phyloP scores from a whole-genome alignment of 2,797 vertebrate species.

The Chaetophractus vellerosus region DNA sequence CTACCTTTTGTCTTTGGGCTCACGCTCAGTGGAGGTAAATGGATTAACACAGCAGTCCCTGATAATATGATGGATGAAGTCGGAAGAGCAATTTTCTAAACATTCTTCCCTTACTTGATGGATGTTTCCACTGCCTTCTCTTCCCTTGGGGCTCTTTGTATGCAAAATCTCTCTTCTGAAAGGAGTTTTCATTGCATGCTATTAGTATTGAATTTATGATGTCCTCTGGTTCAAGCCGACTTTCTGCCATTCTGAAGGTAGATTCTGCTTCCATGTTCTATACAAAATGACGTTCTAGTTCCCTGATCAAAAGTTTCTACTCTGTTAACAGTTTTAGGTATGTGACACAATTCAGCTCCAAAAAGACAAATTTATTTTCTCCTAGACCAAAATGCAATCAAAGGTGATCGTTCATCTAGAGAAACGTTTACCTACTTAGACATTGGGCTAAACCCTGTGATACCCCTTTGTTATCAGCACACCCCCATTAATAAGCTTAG shows the following conservation, averaged over 20 bases:
- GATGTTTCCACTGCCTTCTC: slow-evolving; percentile 73
- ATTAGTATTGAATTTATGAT: slow-evolving; percentile 79
- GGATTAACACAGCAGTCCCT: slow-evolving; percentile 78
- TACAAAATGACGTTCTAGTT: not conserved
- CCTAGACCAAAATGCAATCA: not conserved
- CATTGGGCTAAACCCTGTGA: not conserved
- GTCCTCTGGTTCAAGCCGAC: not conserved
- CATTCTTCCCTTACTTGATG: slow-evolving; percentile 75
- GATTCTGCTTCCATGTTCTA: not conserved
- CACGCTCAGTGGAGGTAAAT: slow-evolving; percentile 72
- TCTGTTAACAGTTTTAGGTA: slow-evolving; percentile 26
- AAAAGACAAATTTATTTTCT: slow-evolving; percentile 1
- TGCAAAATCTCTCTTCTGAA: slow-evolving; percentile 76
- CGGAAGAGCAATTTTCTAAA: slow-evolving; percentile 77
- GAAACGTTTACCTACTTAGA: not conserved
- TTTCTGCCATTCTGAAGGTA: not conserved
- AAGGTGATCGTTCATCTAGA: not conserved
- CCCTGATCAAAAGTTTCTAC: slow-evolving; percentile 17
- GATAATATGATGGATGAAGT: slow-evolving; percentile 80
- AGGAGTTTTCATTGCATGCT: slow-evolving; percentile 70
- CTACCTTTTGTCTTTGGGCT: slow-evolving; percentile 65
- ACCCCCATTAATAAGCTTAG: not conserved
- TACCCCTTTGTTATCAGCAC: not conserved
- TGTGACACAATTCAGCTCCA: not conserved
- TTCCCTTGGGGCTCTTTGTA: slow-evolving; percentile 75